Evolutionary conservation across 2,113 vertebrate genomes (phyloP).

Genomic region (Gallinago undulata): DNA sequence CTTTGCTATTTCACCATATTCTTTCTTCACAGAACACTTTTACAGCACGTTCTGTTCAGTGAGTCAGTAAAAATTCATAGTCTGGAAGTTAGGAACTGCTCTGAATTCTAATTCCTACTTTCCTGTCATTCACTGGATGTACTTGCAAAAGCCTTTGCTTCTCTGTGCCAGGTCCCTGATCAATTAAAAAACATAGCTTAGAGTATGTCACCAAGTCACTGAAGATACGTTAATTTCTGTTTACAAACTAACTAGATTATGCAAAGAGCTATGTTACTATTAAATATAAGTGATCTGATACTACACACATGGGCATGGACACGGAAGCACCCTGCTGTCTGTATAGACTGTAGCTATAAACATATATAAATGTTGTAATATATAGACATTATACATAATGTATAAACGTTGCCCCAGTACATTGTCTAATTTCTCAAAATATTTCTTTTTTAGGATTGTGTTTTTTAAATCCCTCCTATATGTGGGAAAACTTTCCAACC

Average conservation of each 20-base stretch:
- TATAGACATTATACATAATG: too few relatives aligned
- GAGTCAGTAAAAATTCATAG: not conserved
- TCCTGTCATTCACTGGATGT: not conserved
- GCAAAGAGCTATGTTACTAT: not conserved
- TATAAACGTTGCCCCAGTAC: not conserved
- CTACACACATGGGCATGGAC: too few relatives aligned
- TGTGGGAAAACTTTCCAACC: not conserved
- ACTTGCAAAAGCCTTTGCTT: not conserved
- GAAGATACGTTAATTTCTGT: not conserved
- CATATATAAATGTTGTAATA: too few relatives aligned
- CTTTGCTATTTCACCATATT: not conserved
- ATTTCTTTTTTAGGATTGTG: not conserved
- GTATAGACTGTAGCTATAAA: not conserved
- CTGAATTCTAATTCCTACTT: slow-evolving; percentile 31
- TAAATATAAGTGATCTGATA: not conserved
- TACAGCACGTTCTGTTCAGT: not conserved
- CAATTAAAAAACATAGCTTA: slow-evolving; percentile 22
- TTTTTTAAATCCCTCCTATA: not conserved
- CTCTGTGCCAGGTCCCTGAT: not conserved
- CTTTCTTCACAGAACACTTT: not conserved
- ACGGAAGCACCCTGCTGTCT: not conserved
- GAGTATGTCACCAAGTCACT: not conserved
- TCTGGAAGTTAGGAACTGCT: slow-evolving; percentile 18
- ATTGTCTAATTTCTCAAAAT: not conserved
- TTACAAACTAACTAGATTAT: not conserved